These are phyloP conservation scores for Pelagia noctiluca DNA, from an alignment of 30 jellyfish, hydroid and myxozoan genomes.

Conservation along the genomic window DNA sequence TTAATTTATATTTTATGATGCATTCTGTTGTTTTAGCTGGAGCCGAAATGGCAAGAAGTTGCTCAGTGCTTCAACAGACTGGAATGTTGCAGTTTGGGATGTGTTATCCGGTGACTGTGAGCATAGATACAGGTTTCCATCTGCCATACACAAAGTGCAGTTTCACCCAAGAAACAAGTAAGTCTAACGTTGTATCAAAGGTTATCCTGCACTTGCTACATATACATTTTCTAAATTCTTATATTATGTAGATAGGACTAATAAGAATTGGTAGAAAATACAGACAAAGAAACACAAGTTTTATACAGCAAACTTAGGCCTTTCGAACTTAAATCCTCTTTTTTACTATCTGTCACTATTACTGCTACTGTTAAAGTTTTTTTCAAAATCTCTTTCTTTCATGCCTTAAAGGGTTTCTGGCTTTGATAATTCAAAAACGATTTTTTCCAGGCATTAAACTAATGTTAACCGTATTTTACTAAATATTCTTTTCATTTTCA, in stretches of 20 bases:
- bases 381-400: not conserved
- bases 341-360: too few relatives aligned
- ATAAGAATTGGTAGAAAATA: too few relatives aligned
- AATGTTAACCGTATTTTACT: too few relatives aligned
- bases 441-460: too few relatives aligned
- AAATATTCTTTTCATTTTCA: not conserved
- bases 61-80: conserved; percentile 93
- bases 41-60: conserved; percentile 95
- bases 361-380: too few relatives aligned
- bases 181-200: conserved; percentile 5
- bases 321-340: too few relatives aligned
- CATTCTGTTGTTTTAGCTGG: conserved; percentile 74
- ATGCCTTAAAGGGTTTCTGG: not conserved
- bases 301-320: too few relatives aligned
- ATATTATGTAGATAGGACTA: too few relatives aligned
- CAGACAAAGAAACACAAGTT: too few relatives aligned
- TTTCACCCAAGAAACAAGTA: conserved; percentile 94
- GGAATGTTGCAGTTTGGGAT: conserved; percentile 99
- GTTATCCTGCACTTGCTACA: not conserved
- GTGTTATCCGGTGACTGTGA: conserved; percentile 94
- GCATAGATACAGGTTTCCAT: conserved; percentile 91
- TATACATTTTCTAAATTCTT: not conserved
- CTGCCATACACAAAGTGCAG: conserved; percentile 94
- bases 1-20: not conserved
- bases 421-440: not conserved